Conservation (phyloP, 2,797 vertebrate species). For the Dendrocincla tyrannina region DNA sequence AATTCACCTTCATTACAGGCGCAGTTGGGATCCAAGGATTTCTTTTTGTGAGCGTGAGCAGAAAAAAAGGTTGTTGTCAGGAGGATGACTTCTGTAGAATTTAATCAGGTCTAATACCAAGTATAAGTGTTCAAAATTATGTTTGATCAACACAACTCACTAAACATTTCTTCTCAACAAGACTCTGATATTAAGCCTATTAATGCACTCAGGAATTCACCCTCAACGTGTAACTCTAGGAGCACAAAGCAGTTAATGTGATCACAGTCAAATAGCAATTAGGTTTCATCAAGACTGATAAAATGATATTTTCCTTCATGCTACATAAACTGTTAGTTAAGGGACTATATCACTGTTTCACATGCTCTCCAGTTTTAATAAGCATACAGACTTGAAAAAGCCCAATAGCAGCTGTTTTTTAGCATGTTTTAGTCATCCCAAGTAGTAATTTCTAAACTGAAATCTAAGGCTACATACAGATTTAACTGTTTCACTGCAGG, state of each 20-base stretch:
- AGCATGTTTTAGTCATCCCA: neutral
- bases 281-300: constrained; percentile 44
- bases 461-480: neutral
- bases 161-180: constrained; percentile 24
- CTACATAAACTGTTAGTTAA: constrained; percentile 65
- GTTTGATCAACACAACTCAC: constrained; percentile 18
- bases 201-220: constrained; percentile 28
- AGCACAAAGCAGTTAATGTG: constrained; percentile 50
- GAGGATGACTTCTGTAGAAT: constrained; percentile 22
- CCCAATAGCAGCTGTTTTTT: neutral
- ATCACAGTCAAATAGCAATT: constrained; percentile 48
- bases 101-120: constrained; percentile 39
- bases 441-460: neutral
- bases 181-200: neutral
- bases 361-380: constrained; percentile 56
- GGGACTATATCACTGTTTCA: constrained; percentile 24
- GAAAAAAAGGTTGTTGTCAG: neutral
- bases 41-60: neutral
- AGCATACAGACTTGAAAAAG: constrained; percentile 1
- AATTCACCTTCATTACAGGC: constrained; percentile 67
- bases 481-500: neutral
- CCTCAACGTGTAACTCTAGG: constrained; percentile 31
- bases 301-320: constrained; percentile 54
- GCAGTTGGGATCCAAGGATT: constrained; percentile 46
- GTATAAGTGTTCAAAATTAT: constrained; percentile 33